phyloP scores from a whole-genome alignment of 2,113 vertebrate species.

The Tyrannus savana region DNA sequence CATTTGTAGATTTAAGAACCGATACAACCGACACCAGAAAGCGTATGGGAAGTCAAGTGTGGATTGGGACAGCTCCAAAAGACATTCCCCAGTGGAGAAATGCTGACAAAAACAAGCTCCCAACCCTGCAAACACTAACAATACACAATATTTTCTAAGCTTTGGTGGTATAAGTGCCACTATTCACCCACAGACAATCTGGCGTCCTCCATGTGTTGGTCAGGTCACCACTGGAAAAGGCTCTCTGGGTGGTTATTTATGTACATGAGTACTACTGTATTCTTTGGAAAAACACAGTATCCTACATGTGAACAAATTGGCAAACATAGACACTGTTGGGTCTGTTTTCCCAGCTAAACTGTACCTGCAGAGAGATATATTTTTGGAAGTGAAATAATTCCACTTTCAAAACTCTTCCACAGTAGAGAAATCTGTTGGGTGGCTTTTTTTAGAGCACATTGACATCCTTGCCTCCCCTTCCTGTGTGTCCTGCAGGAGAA shows the following conservation, averaged over 20 bases:
- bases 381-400: neutral
- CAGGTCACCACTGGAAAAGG: neutral
- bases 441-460: neutral
- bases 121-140: neutral
- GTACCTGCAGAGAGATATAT: neutral
- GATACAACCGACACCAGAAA: neutral
- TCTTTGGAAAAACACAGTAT: neutral
- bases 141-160: neutral
- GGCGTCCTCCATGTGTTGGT: fast-evolving
- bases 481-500: neutral
- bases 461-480: neutral
- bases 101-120: neutral
- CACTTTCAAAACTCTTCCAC: neutral
- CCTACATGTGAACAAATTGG: neutral
- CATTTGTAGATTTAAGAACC: neutral
- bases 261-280: neutral
- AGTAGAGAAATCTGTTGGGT: neutral
- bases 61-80: neutral
- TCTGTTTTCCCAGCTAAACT: neutral
- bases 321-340: neutral
- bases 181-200: neutral
- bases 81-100: neutral
- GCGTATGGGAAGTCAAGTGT: neutral
- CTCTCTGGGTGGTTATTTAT: neutral
- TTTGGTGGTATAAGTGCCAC: neutral